Conservation (phyloP, 2,113 vertebrate species). For the mouse (Mus musculus) region DNA sequence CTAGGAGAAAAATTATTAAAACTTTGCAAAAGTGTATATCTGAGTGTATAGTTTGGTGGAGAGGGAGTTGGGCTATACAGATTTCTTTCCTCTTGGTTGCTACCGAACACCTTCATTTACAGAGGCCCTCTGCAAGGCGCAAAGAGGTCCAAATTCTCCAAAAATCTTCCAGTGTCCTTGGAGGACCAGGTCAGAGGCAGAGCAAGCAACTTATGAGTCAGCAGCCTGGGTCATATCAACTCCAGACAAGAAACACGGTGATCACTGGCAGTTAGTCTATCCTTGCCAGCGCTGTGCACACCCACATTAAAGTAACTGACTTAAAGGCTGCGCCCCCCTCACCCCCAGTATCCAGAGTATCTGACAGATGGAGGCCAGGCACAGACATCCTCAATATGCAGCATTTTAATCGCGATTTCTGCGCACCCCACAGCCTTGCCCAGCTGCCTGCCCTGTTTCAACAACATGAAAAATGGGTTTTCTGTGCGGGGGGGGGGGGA, state of each 20-base stretch:
- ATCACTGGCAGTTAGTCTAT: accelerated
- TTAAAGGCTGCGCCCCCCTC: not conserved
- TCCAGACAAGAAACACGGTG: accelerated
- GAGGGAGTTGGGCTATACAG: not conserved
- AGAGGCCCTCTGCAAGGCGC: not conserved
- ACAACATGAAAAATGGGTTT: accelerated
- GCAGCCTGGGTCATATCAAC: not conserved
- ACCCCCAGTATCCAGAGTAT: not conserved
- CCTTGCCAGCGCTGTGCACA: not conserved
- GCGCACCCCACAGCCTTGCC: accelerated
- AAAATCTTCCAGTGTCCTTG: not conserved
- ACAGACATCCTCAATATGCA: not conserved
- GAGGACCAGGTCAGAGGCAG: not conserved
- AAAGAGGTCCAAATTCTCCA: not conserved
- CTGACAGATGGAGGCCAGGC: not conserved
- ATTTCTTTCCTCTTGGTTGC: not conserved
- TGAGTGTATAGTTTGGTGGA: not conserved
- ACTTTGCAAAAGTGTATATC: not conserved
- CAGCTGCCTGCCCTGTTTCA: not conserved
- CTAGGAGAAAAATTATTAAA: not conserved
- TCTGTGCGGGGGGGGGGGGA: not conserved
- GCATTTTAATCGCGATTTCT: not conserved
- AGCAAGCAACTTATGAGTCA: not conserved
- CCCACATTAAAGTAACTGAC: not conserved
- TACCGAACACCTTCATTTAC: not conserved